Conservation (phyloP, 2,797 vertebrate genomes). For the Chloroceryle amazona region DNA sequence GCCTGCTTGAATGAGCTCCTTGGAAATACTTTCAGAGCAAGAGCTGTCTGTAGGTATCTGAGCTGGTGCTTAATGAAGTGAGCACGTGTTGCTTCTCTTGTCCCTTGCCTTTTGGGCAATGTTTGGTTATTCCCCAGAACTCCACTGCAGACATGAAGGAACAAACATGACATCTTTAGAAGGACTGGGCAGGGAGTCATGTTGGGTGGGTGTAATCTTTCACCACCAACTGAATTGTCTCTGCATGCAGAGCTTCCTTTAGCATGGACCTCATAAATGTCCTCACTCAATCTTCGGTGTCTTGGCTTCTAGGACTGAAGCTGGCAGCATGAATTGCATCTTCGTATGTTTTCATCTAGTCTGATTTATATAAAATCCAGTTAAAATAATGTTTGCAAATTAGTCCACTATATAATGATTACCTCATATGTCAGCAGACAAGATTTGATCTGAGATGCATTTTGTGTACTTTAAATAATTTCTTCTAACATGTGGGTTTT, state of each 20-base stretch:
- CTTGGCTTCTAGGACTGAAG: background rate
- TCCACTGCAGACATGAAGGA: background rate
- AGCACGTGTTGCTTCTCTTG: accelerated
- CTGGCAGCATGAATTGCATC: background rate
- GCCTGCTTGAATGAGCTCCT: background rate
- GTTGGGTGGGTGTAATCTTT: background rate
- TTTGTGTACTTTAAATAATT: background rate
- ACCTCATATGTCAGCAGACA: background rate
- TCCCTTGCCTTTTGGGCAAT: accelerated
- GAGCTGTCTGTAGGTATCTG: background rate
- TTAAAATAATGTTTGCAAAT: background rate
- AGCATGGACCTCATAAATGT: accelerated
- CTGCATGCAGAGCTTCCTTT: background rate
- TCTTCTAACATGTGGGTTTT: background rate
- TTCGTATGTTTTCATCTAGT: background rate
- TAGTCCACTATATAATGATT: background rate
- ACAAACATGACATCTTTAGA: accelerated
- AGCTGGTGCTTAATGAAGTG: background rate
- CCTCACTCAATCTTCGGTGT: accelerated
- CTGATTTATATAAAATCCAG: background rate
- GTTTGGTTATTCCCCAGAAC: background rate
- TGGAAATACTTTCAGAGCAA: background rate
- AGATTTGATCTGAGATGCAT: background rate
- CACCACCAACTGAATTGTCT: background rate
- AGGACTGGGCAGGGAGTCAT: accelerated